Conservation (phyloP, 2,888 invertebrate species). For the Apantesis nais region DNA sequence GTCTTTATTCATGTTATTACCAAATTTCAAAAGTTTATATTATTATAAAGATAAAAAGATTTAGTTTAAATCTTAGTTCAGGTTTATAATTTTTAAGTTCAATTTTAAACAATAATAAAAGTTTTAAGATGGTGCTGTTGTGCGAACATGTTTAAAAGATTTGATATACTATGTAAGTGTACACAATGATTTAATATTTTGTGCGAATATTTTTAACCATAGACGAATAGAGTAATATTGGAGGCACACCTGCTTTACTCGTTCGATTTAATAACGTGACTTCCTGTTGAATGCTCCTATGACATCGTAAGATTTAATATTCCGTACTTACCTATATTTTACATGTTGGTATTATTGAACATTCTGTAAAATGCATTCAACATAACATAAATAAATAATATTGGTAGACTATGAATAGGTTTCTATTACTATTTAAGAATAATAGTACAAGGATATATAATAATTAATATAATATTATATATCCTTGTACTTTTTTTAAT, state of each 20-base stretch:
- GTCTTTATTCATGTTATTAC: too few relatives aligned
- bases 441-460: too few relatives aligned
- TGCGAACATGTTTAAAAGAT: constrained; percentile 8
- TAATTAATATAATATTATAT: too few relatives aligned
- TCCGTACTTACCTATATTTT: constrained; percentile 38
- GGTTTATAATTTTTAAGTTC: not conserved
- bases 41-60: too few relatives aligned
- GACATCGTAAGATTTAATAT: constrained; percentile 70
- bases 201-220: constrained; percentile 49
- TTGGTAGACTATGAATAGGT: not conserved
- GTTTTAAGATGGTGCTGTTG: constrained; percentile 1
- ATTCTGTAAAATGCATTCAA: not conserved
- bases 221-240: constrained; percentile 61
- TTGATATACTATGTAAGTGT: constrained; percentile 24
- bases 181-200: constrained; percentile 33
- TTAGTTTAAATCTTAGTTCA: not conserved
- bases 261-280: constrained; percentile 77
- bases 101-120: constrained; percentile 5
- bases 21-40: too few relatives aligned
- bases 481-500: too few relatives aligned
- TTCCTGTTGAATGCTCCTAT: constrained; percentile 70
- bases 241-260: constrained; percentile 68
- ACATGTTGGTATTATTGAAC: not conserved
- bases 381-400: not conserved
- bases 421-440: constrained; percentile 11